Evolutionary conservation across 2,888 invertebrate genomes (phyloP).

Genomic region (Nectonema munidae): DNA sequence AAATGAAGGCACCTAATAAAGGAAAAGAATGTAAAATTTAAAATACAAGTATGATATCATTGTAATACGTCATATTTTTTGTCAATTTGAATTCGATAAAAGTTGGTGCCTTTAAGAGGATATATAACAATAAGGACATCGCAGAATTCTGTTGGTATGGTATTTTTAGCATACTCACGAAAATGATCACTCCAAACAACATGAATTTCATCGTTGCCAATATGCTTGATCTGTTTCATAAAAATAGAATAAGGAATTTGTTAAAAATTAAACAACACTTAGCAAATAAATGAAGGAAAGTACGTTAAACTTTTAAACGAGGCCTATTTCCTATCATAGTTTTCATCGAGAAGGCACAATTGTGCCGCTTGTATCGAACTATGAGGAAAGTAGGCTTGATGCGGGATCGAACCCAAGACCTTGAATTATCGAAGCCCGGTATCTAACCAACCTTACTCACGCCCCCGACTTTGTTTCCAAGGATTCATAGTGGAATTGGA

Average conservation of each 20-base stretch:
- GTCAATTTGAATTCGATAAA: slow-evolving; percentile 50
- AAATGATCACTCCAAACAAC: slow-evolving; percentile 95
- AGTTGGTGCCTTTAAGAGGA: slow-evolving; percentile 43
- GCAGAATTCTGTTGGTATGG: slow-evolving; percentile 92
- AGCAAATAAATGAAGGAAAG: background rate
- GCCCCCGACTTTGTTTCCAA: too few species aligned
- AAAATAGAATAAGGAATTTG: slow-evolving; percentile 17
- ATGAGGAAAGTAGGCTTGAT: too few species aligned
- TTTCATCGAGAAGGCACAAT: too few species aligned
- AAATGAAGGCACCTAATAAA: too few species aligned
- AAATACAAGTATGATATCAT: too few species aligned
- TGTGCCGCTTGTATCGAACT: too few species aligned
- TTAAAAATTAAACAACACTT: slow-evolving; percentile 11
- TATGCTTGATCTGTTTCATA: slow-evolving; percentile 41
- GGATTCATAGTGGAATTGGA: background rate
- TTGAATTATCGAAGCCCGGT: too few species aligned
- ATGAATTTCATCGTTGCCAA: slow-evolving; percentile 91
- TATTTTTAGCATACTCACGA: slow-evolving; percentile 69
- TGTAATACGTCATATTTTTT: too few species aligned
- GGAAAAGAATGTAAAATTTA: too few species aligned
- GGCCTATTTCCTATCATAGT: too few species aligned
- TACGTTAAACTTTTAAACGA: slow-evolving; percentile 28
- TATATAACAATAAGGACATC: slow-evolving; percentile 86
- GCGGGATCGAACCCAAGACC: too few species aligned
- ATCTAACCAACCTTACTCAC: too few species aligned